Percentiles rank a stretch among this genome's conserved stretches.
Evolutionary conservation across 2,888 invertebrate species (phyloP).

Genomic region (Dolichomitus sp.): DNA sequence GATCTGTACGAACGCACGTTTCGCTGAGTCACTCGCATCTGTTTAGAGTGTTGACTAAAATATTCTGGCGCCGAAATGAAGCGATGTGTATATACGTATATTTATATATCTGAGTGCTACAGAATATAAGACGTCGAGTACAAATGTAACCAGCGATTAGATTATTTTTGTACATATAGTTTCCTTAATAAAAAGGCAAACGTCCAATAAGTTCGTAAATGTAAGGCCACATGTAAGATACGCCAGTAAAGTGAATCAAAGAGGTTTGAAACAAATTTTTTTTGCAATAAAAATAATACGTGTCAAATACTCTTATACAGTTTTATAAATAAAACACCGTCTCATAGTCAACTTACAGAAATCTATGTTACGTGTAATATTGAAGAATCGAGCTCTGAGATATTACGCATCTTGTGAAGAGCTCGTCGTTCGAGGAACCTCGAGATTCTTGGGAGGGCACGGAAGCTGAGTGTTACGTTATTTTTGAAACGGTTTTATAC

Average conservation of each 20-base stretch:
- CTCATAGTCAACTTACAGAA: background rate
- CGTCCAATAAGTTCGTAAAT: background rate
- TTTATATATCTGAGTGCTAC: constrained; percentile 10
- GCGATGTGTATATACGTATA: background rate
- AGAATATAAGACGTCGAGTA: background rate
- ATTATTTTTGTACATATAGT: constrained; percentile 34
- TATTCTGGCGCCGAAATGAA: constrained; percentile 19
- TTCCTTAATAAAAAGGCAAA: background rate
- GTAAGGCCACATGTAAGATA: background rate
- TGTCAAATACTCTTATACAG: background rate
- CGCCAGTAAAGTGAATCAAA: no score
- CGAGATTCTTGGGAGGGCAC: constrained; percentile 28
- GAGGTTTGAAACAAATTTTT: no score
- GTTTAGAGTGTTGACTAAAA: constrained; percentile 37
- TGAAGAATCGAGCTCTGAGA: constrained; percentile 17
- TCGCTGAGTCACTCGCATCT: constrained; percentile 15
- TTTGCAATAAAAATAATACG: constrained; percentile 5
- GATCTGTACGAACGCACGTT: background rate
- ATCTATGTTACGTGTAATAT: constrained; percentile 24
- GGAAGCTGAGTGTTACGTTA: constrained; percentile 45
- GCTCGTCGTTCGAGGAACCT: constrained; percentile 14
- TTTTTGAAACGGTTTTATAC: constrained; percentile 35
- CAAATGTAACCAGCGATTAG: constrained; percentile 24
- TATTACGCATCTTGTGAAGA: constrained; percentile 35
- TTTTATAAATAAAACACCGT: constrained; percentile 9